phyloP scores from a whole-genome alignment of 2,113 vertebrate species.

The Suricata suricatta region DNA sequence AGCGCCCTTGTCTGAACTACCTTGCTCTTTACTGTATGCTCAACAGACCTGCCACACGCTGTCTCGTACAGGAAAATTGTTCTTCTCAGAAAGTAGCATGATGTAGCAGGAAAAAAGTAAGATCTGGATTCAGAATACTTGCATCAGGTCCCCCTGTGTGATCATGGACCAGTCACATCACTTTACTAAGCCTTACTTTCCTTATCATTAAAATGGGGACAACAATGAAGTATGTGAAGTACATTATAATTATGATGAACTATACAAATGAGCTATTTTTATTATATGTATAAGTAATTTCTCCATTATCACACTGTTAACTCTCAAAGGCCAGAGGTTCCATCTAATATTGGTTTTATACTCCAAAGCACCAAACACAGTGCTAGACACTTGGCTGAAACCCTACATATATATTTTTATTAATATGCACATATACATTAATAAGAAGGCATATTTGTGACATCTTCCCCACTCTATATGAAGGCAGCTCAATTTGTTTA shows the following conservation, averaged over 20 bases:
- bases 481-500: neutral
- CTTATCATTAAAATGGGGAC: neutral
- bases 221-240: neutral
- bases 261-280: conserved; percentile 25
- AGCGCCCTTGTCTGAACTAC: neutral
- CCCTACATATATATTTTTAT: neutral
- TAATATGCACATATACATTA: neutral
- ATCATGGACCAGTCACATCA: neutral
- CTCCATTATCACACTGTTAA: neutral
- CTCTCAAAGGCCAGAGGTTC: neutral
- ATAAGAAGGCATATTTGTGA: conserved; percentile 8
- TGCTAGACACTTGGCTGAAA: neutral
- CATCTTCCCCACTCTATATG: neutral
- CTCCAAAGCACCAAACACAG: neutral
- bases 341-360: neutral
- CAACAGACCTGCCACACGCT: neutral
- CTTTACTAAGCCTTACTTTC: neutral
- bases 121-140: neutral
- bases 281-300: neutral
- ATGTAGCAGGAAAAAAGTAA: neutral
- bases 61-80: neutral
- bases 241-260: neutral
- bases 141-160: neutral
- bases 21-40: too few relatives aligned
- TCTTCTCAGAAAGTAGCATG: conserved; percentile 10